Evolutionary conservation across 1,140 invertebrate species (phyloP).

Genomic region (Drosophila watanabei): DNA sequence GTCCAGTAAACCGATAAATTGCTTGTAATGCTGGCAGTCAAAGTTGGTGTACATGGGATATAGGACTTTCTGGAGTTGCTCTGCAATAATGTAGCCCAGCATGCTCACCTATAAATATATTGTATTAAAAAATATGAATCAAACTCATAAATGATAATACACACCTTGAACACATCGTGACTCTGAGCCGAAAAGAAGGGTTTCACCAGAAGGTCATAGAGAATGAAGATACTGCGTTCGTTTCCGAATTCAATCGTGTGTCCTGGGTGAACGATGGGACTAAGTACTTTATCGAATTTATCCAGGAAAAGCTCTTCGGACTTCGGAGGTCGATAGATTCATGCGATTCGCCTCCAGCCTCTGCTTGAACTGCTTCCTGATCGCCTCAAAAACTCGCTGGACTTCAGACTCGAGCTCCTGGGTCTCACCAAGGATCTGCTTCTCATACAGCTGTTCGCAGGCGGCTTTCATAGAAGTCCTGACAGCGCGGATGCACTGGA

Average conservation of each 20-base stretch:
- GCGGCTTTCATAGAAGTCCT: background rate
- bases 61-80: background rate
- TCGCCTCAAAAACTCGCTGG: background rate
- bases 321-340: background rate
- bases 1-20: background rate
- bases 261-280: background rate
- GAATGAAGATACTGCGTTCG: background rate
- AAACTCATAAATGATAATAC: background rate
- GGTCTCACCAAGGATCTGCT: background rate
- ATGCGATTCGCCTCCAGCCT: background rate
- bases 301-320: background rate
- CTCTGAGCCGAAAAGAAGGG: background rate
- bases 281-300: background rate
- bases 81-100: background rate
- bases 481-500: background rate
- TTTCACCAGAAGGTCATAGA: background rate
- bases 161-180: slow-evolving; percentile 4
- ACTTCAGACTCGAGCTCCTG: background rate
- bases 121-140: background rate
- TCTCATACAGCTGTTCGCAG: background rate
- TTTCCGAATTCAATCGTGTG: background rate
- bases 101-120: background rate
- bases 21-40: background rate
- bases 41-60: background rate
- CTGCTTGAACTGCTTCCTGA: background rate